Base-by-base conservation (phyloP, 1,140 invertebrate species). In the Carposina sasakii region DNA sequence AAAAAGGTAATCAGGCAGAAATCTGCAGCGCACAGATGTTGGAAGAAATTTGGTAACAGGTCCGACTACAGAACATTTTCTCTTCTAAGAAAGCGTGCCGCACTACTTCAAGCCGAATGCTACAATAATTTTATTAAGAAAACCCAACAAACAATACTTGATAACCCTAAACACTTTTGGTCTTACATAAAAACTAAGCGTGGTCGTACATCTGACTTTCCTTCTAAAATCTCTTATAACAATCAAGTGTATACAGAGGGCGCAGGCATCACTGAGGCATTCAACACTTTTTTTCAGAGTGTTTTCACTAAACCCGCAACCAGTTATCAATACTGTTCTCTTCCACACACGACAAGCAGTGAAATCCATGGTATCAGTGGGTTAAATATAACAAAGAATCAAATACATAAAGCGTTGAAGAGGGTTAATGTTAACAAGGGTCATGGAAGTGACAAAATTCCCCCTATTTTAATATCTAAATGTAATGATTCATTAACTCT, bases 131-230 rank as follows among this genome's bases (percentile, higher is more conserved):
- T 26, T 16, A 42, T 16, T 13, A 23, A 16, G 15, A 24, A 26
- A 17, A 26, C 24, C 1, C 12, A 34, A 19, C 16, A 45, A 31
- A 8, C 16, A 1, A 48, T 48, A 10, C 12, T 15, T 13, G 15
- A 30, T 13, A 33, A 34, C 2, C 19, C 34, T n/a, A 48, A 48
- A 37, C 3, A 12, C 6, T 37, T 48, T 16, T 48, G 45, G 45
- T 17, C n/a, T 5, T 48, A 48, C 24, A 34, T 26, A 8, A 48
- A 37, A 37, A 13, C 31, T 13, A 39, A 20, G 22, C 1, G 20
- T 21, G 36, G 13, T 39, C 9, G 19, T 3, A 39, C 9, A 10
- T 10, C 1, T 3, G 9, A 39, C 10, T 20, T 20, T 2, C 10
- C 9, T 9, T 9, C 9, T 2, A 21, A 21, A n/a, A 21, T 12